Evolutionary conservation across 2,888 invertebrate genomes (phyloP), one percentile per base, ranked within the genome.

Genomic region (Gerris lacustris): DNA sequence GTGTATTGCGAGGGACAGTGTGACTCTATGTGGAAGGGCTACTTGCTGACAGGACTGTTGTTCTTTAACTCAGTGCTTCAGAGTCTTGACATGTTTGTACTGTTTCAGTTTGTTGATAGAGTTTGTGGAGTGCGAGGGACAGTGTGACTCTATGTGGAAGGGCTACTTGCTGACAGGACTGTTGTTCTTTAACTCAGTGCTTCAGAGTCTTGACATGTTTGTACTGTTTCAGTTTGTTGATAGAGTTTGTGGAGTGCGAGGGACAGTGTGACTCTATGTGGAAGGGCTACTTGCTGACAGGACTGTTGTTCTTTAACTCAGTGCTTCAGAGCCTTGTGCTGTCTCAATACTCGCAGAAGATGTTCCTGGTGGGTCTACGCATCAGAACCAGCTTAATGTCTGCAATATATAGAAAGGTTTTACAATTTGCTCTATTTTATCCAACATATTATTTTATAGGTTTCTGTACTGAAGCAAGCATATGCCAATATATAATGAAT

Each of bases 321-420:
- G 83, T 87, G 0, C 78, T 89, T 0, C 94, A 95, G 81, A 95
- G 96, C 0, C 80, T 95, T 76, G 83, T 96, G 67, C 82, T 94
- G 63, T 89, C 94, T 2, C 94, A 95, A 78, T 96, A 96, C 81
- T 96, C 95, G 81, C 91, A 94, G 78, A 85, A 89, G 71, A 93
- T 93, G 92, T 91, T 92, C 82, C 83, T 92, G 67, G 89, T 94
- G 18, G 96, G 96, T 5, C 88, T 97, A 85, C 87, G 93, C 71
- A 90, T 97, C 77, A 85, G 94, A 72, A 92, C 95, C 0, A 90
- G 93, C 0, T 81, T 95, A 45, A 91, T 94, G n/a, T 90, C 92
- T 75, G 88, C 94, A 70, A 91, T 96, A 76, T 96, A 95, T 79
- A 86, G 90, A 71, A 96, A 96, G 82, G 90, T 79, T 66, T 70